Conservation (phyloP, 1,140 invertebrate genomes). For the Pectinophora gossypiella region DNA sequence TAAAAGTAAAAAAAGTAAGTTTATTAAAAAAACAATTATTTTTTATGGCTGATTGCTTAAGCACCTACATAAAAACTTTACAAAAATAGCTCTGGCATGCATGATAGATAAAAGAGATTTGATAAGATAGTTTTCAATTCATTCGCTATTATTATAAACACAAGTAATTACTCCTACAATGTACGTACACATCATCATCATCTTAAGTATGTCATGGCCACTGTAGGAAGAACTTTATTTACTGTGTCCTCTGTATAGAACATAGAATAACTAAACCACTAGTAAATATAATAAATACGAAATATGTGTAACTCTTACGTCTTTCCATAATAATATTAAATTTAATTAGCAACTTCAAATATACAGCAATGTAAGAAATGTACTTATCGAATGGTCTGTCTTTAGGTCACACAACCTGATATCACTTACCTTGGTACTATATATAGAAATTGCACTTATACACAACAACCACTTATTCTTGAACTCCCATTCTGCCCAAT, state of each 20-base stretch:
- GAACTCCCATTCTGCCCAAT: background rate
- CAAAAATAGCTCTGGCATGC: no score
- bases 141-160: background rate
- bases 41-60: no score
- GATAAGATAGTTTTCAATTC: background rate
- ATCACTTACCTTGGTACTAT: constrained; percentile 45
- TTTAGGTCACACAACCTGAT: constrained; percentile 23
- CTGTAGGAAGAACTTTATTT: background rate
- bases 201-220: background rate
- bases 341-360: background rate
- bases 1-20: no score
- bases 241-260: background rate
- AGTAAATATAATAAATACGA: background rate
- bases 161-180: no score
- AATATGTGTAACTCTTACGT: no score
- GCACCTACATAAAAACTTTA: no score
- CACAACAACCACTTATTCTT: constrained; percentile 20
- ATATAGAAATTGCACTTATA: constrained; percentile 55
- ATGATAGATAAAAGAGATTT: no score
- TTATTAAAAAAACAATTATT: no score
- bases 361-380: background rate
- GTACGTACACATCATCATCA: background rate
- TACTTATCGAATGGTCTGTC: background rate
- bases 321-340: no score
- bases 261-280: background rate